Evolutionary conservation across 2,113 vertebrate genomes (phyloP).

Genomic region (Takifugu flavidus): DNA sequence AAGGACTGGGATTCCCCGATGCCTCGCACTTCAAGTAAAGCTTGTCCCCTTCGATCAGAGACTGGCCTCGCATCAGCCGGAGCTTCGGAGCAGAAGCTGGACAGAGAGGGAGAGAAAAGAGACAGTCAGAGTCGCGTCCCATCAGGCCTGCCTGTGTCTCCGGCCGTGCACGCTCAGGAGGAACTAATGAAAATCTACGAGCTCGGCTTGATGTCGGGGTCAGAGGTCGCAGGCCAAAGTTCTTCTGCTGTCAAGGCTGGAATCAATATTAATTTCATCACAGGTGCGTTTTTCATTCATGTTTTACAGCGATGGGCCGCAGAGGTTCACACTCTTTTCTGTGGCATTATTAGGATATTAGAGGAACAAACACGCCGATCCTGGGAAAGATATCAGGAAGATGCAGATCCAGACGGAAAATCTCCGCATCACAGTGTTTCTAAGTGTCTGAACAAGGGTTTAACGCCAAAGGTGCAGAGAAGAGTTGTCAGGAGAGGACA

Average conservation of each 20-base stretch:
- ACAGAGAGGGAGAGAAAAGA: constrained; percentile 19
- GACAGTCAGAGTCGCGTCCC: constrained; percentile 27
- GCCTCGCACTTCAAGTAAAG: constrained; percentile 93
- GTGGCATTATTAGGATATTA: too few relatives aligned
- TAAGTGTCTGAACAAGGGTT: too few relatives aligned
- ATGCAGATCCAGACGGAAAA: too few relatives aligned
- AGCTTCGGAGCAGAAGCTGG: constrained; percentile 87
- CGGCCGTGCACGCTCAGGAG: background rate
- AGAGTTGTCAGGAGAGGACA: too few relatives aligned
- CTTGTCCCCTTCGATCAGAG: constrained; percentile 86
- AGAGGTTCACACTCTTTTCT: too few relatives aligned
- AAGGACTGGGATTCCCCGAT: constrained; percentile 87
- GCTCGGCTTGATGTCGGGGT: constrained; percentile 16
- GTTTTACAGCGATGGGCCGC: too few relatives aligned
- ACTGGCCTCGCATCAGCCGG: constrained; percentile 88
- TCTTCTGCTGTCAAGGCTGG: background rate
- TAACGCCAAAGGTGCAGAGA: too few relatives aligned
- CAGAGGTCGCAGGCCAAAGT: constrained; percentile 19
- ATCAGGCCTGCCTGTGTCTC: background rate
- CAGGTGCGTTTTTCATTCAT: too few relatives aligned
- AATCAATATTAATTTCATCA: too few relatives aligned
- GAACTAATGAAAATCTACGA: constrained; percentile 2
- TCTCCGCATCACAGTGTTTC: too few relatives aligned
- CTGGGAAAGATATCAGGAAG: too few relatives aligned
- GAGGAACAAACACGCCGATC: too few relatives aligned